Conservation (phyloP, 1,140 invertebrate genomes). For the Leptopilina boulardi region DNA sequence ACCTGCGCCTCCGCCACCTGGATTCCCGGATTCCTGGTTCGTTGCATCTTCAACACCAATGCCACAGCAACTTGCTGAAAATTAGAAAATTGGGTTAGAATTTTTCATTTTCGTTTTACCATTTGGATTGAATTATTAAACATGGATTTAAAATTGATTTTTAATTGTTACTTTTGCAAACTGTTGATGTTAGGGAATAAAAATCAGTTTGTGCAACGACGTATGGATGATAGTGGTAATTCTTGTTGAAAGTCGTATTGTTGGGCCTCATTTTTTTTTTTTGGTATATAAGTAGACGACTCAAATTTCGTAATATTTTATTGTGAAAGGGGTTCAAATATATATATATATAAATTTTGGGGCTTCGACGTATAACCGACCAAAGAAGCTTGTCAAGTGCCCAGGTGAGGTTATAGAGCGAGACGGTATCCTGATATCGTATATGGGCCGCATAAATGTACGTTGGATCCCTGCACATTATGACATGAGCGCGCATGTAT, state of each 20-base stretch:
- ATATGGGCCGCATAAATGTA: conserved; percentile 18
- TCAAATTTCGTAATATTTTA: conserved; percentile 54
- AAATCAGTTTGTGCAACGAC: no score
- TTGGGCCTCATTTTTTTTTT: not conserved
- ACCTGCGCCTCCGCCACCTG: conserved; percentile 61
- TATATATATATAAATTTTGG: not conserved
- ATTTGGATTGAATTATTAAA: no score
- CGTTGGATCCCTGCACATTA: conserved; percentile 57
- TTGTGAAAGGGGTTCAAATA: conserved; percentile 3
- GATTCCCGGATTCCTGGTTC: conserved; percentile 57
- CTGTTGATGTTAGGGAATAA: no score
- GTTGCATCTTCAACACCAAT: conserved; percentile 62
- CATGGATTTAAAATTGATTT: no score
- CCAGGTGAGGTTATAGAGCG: conserved; percentile 58
- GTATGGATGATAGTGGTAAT: no score
- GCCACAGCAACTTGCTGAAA: conserved; percentile 71
- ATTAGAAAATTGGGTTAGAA: conserved; percentile 40
- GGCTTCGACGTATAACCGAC: conserved; percentile 38
- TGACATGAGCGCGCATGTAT: conserved; percentile 61
- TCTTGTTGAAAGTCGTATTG: not conserved
- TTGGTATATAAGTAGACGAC: conserved; percentile 38
- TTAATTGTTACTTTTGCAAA: no score
- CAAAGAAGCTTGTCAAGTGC: conserved; percentile 62
- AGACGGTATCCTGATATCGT: conserved; percentile 54
- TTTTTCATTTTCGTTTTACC: no score